Evolutionary conservation across 2,113 vertebrate genomes (phyloP), one percentile per base, ranked within the genome.

Genomic region (Pelecanus crispus): DNA sequence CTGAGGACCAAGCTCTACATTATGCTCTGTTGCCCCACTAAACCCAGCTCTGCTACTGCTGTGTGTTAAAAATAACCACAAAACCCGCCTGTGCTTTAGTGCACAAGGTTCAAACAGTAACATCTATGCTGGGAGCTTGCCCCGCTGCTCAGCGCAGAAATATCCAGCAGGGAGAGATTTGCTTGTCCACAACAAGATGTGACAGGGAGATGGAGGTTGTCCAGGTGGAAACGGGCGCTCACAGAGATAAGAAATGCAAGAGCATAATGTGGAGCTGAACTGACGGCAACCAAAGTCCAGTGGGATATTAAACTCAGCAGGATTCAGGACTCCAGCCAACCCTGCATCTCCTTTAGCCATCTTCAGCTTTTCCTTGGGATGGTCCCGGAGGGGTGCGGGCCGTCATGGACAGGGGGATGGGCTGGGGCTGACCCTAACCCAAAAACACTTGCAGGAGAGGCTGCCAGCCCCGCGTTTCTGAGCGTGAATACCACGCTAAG

Each of bases 31-130:
- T 86, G 79, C 62, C 49, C 50, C 36, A n/a, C 53, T 82, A 70
- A 94, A 87, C 10, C 4, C 81, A 56, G 36, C 40, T 80, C 66
- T 79, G 7, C 50, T 82, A 86, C 59, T 73, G 44, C 90, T 93
- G 13, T 10, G 9, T 1, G 1, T 80, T 86, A 83, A 88, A 94
- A 88, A 86, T 68, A 92, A 50, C 52, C 70, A 36, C 44, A 68
- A 55, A 93, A 66, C 47, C 45, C 90, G 50, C 31, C 85, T 3
- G 0, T 62, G 63, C 71, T 93, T 73, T 70, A 73, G 15, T 59
- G 63, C 59, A 61, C 79, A 62, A 55, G 11, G 58, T 78, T 94
- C 88, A 94, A 75, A 66, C 32, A 85, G 56, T 84, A 94, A 10
- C 53, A 58, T 70, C 84, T 53, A 4, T 42, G 42, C 53, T 58